Conservation (phyloP, 2,797 vertebrate species). For the Anguilla pacifica region DNA sequence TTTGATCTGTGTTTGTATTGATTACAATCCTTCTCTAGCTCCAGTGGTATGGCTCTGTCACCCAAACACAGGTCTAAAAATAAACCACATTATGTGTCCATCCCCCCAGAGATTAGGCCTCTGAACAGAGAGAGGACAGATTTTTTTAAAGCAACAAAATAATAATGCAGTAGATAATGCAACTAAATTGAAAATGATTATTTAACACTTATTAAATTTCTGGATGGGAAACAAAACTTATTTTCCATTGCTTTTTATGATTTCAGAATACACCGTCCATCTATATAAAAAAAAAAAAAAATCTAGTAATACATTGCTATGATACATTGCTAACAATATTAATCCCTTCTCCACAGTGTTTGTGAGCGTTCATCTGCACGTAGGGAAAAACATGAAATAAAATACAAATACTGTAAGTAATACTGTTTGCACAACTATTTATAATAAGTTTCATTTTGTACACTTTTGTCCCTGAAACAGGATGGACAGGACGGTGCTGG, state of each 20-base stretch:
- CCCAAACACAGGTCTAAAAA: constrained; percentile 2
- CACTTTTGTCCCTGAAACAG: constrained; percentile 67
- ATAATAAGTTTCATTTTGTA: constrained; percentile 73
- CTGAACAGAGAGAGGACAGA: not conserved
- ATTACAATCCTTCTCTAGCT: not conserved
- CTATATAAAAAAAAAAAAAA: not conserved
- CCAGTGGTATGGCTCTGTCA: not conserved
- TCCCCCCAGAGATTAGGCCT: not conserved
- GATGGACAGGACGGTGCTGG: constrained; percentile 56
- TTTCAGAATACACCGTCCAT: not conserved
- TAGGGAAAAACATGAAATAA: no score
- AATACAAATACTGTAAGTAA: no score
- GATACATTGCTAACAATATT: not conserved
- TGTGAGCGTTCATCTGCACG: not conserved
- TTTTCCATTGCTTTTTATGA: not conserved
- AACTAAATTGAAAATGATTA: not conserved
- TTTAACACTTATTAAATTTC: not conserved
- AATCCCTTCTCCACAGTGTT: not conserved
- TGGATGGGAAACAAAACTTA: not conserved
- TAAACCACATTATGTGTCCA: not conserved
- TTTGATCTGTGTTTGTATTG: not conserved
- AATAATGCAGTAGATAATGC: not conserved
- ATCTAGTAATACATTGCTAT: not conserved
- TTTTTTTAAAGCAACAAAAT: not conserved
- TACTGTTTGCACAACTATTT: no score